Percentiles rank a stretch among this genome's conserved stretches.
Conservation (phyloP, 1,140 invertebrate genomes). For the Vanessa tameamea region DNA sequence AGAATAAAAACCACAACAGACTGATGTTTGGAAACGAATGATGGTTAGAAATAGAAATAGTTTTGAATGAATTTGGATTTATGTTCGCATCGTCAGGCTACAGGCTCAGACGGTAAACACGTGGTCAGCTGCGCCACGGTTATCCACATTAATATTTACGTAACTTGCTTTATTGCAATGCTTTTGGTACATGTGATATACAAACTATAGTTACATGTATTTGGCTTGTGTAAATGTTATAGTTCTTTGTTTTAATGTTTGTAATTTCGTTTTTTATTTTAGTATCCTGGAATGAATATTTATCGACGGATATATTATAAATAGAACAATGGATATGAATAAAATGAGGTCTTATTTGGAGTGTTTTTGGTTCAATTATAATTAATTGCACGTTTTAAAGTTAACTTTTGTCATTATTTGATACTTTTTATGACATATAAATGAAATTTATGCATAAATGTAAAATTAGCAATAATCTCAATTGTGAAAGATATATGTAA, state of each 20-base stretch:
- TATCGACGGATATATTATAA: too few relatives aligned
- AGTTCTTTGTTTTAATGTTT: background rate
- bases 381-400: too few relatives aligned
- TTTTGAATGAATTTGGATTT: conserved; percentile 52
- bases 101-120: conserved; percentile 19
- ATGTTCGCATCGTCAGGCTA: conserved; percentile 35
- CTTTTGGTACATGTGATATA: background rate
- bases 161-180: conserved; percentile 4
- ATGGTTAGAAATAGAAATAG: conserved; percentile 50
- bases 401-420: too few relatives aligned
- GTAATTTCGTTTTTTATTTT: background rate
- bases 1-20: conserved; percentile 18
- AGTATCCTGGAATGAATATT: background rate
- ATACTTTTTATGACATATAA: too few relatives aligned
- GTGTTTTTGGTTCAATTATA: too few relatives aligned
- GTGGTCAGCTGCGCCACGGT: conserved; percentile 11
- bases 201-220: background rate
- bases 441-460: too few relatives aligned
- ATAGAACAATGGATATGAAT: too few relatives aligned
- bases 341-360: too few relatives aligned
- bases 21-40: conserved; percentile 34
- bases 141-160: conserved; percentile 2
- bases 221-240: background rate
- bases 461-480: too few relatives aligned
- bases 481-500: background rate